Evolutionary conservation across 2,888 invertebrate species (phyloP).

Genomic region (Habrosyne pyritoides): DNA sequence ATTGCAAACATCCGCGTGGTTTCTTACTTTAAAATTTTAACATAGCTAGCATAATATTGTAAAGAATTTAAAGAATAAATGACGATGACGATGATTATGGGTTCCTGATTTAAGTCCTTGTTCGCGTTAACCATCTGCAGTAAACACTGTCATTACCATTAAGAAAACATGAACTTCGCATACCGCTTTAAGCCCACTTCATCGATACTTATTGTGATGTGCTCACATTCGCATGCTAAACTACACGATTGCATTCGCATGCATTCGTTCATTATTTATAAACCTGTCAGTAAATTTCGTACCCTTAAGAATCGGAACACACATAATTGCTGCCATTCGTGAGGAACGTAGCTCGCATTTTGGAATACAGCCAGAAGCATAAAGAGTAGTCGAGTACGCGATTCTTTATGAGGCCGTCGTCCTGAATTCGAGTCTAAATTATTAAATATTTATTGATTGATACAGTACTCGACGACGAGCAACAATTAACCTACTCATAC

Average conservation of each 20-base stretch:
- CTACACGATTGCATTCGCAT: not conserved
- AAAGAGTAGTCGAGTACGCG: constrained; percentile 56
- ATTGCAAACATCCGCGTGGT: no score
- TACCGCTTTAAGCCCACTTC: no score
- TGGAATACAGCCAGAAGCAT: constrained; percentile 71
- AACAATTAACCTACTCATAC: constrained; percentile 29
- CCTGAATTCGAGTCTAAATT: constrained; percentile 62
- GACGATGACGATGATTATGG: no score
- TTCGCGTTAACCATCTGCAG: no score
- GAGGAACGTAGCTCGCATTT: constrained; percentile 52
- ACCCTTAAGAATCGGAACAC: constrained; percentile 50
- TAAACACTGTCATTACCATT: no score
- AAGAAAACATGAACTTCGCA: no score
- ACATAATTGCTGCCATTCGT: constrained; percentile 54
- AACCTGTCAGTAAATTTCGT: constrained; percentile 28
- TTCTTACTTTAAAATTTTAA: no score
- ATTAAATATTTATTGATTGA: constrained; percentile 59
- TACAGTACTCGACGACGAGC: constrained; percentile 25
- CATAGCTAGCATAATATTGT: no score
- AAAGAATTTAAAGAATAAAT: no score
- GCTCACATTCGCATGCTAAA: not conserved
- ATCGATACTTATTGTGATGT: no score
- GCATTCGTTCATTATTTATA: constrained; percentile 6
- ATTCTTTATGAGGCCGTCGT: constrained; percentile 64
- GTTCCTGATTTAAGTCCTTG: no score